Evolutionary conservation across 2,888 invertebrate species (phyloP), one percentile per base, ranked within the genome.

Genomic region (Calliphora vomitoria): DNA sequence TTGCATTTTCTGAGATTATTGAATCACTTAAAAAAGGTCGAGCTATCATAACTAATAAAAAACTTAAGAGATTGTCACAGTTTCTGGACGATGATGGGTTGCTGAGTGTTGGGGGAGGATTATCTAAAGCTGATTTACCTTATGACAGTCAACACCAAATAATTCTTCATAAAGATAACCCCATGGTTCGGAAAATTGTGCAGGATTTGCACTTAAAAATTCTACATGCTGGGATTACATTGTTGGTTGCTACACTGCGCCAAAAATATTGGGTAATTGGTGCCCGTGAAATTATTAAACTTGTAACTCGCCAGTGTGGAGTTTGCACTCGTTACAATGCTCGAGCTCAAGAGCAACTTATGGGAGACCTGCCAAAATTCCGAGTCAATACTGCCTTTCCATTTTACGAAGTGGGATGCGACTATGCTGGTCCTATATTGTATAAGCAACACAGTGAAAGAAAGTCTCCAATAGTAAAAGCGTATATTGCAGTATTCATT

Each of bases 401-500:
- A 0, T 82, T 82, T 74, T 82, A 50, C 25, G 18, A 82, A 74
- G 82, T 74, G 3, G 82, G 82, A 11, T 72, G 81, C 5, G 81
- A 81, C 53, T 72, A 72, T 50, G 81, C 81, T 10, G 81, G 72
- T 18, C 62, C 72, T 6, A 72, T 64, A 53, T 72, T n/a, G n/a
- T n/a, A 66, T 53, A 81, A 35, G 62, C 38, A 50, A 81, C 72
- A 81, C 50, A 60, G 53, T 47, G 64, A n/a, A n/a, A n/a, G n/a
- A n/a, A n/a, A n/a, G n/a, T n/a, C n/a, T n/a, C n/a, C n/a, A n/a
- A n/a, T n/a, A n/a, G n/a, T n/a, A n/a, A n/a, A n/a, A n/a, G n/a
- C n/a, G n/a, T n/a, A n/a, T n/a, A n/a, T n/a, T n/a, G 86, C 69
- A 4, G 81, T 87, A 10, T 89, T 88, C n/a, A 82, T 87, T 10